Evolutionary conservation across 1,140 invertebrate genomes (phyloP), one percentile per base, ranked within the genome.

Genomic region (Drosophila mayri): DNA sequence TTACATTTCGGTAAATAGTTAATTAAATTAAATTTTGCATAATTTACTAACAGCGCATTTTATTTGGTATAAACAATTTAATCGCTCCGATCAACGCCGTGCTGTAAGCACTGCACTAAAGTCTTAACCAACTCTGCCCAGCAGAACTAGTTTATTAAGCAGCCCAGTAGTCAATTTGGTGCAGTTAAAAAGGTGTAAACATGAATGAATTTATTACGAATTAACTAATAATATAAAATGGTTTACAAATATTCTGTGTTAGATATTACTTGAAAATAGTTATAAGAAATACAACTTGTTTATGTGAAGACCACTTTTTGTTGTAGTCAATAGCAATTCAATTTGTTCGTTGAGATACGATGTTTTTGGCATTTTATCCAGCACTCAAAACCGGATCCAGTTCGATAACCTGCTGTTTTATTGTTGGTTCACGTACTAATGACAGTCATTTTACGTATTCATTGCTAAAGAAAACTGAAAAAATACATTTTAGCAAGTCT

Each of bases 401-500:
- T 77, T 78, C 76, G 75, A 78, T 77, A 71, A 54, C 58, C 28
- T 52, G 58, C 49, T 57, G 50, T 60, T 65, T 76, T 76, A 76
- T 66, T 76, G 59, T 78, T 77, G 66, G 66, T 78, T 78, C 75
- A 44, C 52, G 37, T 72, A 46, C 68, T 72, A 72, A 72, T 72
- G 68, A 78, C 76, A 70, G 64, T 78, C 74, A 78, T 78, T 78
- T 78, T 78, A 78, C 76, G 76, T 70, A 78, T 78, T 71, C 66
- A 78, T 77, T 77, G 65, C 54, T 78, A 70, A 61, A 71, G 74
- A 78, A 78, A 78, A 77, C 55, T 58, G 50, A 62, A 70, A 68
- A 71, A 77, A 64, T 52, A 60, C 14, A 49, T 72, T 70, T 77
- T 38, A 55, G 52, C 52, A 5, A 55, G 46, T 18, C 59, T 41